A percentile compares a stretch with the other conserved stretches of the same genome.
These are phyloP conservation scores for Anthophora plumipes DNA, from an alignment of 2,888 invertebrate genomes.

Conservation along the genomic window DNA sequence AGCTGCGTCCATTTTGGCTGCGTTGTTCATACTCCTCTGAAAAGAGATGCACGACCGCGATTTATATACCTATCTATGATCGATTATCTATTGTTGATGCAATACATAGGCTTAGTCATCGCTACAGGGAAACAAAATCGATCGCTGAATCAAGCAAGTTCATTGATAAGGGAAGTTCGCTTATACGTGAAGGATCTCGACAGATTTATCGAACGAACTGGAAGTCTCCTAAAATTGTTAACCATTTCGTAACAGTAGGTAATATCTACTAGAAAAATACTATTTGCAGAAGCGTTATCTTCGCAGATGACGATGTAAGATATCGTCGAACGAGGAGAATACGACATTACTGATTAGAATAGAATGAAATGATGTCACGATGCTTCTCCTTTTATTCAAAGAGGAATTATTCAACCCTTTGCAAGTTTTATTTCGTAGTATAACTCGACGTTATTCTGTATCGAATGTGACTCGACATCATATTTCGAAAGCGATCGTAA, in stretches of 20 bases:
- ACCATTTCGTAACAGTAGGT: not conserved
- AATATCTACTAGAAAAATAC: not conserved
- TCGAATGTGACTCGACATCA: too few species aligned
- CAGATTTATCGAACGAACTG: too few species aligned
- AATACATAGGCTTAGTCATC: not conserved
- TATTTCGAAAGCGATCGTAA: too few species aligned
- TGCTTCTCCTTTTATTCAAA: too few species aligned
- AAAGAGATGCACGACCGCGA: constrained; percentile 9
- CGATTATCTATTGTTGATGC: not conserved
- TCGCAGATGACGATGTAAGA: not conserved
- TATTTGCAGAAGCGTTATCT: constrained; percentile 35
- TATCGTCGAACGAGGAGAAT: not conserved
- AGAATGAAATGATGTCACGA: not conserved
- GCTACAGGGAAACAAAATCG: not conserved
- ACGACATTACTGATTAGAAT: not conserved
- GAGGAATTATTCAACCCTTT: too few species aligned
- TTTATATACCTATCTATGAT: constrained; percentile 3
- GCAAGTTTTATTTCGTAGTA: too few species aligned
- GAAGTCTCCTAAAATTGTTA: too few species aligned
- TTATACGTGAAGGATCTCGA: too few species aligned
- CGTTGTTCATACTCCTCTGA: constrained; percentile 78
- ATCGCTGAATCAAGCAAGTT: not conserved
- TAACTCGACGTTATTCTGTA: too few species aligned
- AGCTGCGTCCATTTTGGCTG: constrained; percentile 70
- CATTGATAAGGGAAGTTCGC: too few species aligned